phyloP scores from a whole-genome alignment of 2,888 invertebrate genomes.

The Tortricodes alternella region DNA sequence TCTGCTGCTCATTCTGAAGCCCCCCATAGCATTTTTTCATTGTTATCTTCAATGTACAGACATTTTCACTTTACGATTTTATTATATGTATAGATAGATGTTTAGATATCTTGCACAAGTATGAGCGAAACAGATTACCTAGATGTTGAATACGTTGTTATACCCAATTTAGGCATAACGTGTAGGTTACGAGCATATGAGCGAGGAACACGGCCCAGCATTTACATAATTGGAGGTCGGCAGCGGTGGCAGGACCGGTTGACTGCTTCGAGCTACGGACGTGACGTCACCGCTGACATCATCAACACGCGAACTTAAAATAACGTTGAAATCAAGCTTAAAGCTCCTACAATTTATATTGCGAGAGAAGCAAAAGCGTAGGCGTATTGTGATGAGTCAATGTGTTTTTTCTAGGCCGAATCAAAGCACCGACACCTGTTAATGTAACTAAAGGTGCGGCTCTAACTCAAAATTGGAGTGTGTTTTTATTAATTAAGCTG shows the following conservation, averaged over 20 bases:
- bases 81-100: too few species aligned
- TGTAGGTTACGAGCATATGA: constrained; percentile 35
- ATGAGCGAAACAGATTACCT: neutral
- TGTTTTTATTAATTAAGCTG: constrained; percentile 51
- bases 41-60: too few species aligned
- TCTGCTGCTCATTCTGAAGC: too few species aligned
- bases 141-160: constrained; percentile 8
- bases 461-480: constrained; percentile 36
- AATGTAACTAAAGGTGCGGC: constrained; percentile 38
- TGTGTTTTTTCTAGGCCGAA: neutral
- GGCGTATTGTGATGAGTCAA: neutral
- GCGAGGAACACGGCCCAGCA: constrained; percentile 53
- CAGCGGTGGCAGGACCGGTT: constrained; percentile 63
- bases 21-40: too few species aligned
- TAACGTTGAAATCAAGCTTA: constrained; percentile 1
- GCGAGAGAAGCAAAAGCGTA: constrained; percentile 3
- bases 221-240: constrained; percentile 78
- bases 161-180: constrained; percentile 39
- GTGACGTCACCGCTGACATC: constrained; percentile 75
- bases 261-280: constrained; percentile 51
- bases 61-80: too few species aligned
- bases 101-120: too few species aligned
- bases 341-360: neutral
- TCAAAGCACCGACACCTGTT: too few species aligned
- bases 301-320: constrained; percentile 40